Evolutionary conservation across 2,797 vertebrate species (phyloP), one percentile per base, ranked within the genome.

Genomic region (Sebastolobus altivelis): DNA sequence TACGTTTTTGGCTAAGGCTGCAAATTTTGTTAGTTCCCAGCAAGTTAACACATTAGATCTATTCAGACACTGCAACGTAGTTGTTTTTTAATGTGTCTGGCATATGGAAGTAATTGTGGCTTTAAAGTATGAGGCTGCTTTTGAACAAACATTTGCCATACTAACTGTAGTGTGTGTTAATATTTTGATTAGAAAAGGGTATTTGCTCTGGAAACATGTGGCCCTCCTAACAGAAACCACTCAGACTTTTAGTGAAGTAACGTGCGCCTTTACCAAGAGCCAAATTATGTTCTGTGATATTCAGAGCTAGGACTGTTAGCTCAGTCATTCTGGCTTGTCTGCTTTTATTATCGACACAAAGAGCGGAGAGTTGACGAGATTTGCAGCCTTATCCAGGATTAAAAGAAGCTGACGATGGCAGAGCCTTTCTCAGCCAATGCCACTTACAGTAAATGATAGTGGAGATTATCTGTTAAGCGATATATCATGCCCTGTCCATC

Each of bases 1-100:
- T 38, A 87, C 49, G 72, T 35, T 90, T 63, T 74, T 81, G 43
- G 74, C 82, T 25, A 76, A 83, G 80, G 82, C 82, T 89, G 80
- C 77, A 77, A 60, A 2, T 75, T 54, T 76, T 72, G 35, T 72
- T 63, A 54, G 2, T 38, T 46, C 49, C 18, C 40, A 40, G 29
- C 22, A 20, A 70, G 12, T 54, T 38, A 54, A 31, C 10, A 31
- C 9, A 75, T 59, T 6, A 27, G 4, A 72, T 14, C 12, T n/a
- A 22, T 18, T 72, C 16, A 43, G 55, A 43, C 10, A 20, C 13
- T 40, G 10, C 12, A 40, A 49, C 6, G 10, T 40, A 20, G 27
- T 22, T 35, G 27, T 71, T 25, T 54, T 16, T 27, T 37, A 40
- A 20, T 61, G 27, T 54, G 6, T 46, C 16, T 29, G 58, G 8